Conservation (phyloP, 2,888 invertebrate species). For the Paralinhomoeus sp. region DNA sequence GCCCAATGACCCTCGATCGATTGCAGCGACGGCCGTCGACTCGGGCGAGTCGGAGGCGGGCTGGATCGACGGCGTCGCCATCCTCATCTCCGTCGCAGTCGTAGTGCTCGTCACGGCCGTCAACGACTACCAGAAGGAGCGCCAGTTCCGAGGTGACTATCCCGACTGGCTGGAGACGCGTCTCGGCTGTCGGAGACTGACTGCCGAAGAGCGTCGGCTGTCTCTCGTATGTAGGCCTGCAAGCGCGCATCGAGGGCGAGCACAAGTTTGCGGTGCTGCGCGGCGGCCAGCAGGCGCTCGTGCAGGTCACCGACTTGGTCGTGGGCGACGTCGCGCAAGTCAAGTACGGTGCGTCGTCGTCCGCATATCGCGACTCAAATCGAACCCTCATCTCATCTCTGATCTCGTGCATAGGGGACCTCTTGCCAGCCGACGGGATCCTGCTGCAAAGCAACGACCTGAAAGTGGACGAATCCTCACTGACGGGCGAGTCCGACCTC, state of each 20-base stretch:
- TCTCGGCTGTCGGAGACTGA: too few species aligned
- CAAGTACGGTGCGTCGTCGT: slow-evolving; percentile 31
- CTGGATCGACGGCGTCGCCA: slow-evolving; percentile 36
- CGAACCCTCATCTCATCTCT: too few species aligned
- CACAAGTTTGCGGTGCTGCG: slow-evolving; percentile 94
- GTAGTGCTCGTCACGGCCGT: slow-evolving; percentile 36
- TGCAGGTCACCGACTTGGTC: slow-evolving; percentile 83
- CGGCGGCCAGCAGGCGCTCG: slow-evolving; percentile 66
- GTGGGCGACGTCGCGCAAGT: slow-evolving; percentile 91
- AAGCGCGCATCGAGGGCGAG: slow-evolving; percentile 83
- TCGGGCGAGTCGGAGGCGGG: slow-evolving; percentile 29
- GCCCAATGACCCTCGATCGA: too few species aligned
- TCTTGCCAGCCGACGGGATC: slow-evolving; percentile 33
- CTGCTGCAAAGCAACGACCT: slow-evolving; percentile 33
- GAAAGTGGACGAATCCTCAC: slow-evolving; percentile 27
- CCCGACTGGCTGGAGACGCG: too few species aligned
- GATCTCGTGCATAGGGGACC: slow-evolving; percentile 30
- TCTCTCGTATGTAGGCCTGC: slow-evolving; percentile 13
- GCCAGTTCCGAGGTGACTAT: slow-evolving; percentile 29
- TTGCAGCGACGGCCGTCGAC: slow-evolving; percentile 10
- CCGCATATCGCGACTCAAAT: too few species aligned
- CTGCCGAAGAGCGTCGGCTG: too few species aligned
- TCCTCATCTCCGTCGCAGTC: slow-evolving; percentile 33
- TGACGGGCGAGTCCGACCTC: slow-evolving; percentile 25
- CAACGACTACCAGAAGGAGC: slow-evolving; percentile 35